Conservation (phyloP, 1,140 invertebrate species). For the Drosophila bocki region DNA sequence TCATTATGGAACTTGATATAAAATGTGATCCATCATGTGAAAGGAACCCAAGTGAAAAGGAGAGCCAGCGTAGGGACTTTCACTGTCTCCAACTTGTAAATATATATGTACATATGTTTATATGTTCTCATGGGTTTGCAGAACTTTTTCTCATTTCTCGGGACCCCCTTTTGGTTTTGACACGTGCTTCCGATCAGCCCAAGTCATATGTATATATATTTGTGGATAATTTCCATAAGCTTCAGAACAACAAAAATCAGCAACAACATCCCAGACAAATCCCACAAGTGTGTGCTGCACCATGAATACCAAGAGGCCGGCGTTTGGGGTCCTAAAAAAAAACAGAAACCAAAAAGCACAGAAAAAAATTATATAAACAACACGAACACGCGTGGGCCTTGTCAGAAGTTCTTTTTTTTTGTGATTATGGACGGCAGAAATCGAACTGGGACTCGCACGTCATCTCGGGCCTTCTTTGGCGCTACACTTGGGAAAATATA, state of each 20-base stretch:
- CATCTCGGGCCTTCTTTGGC: neutral
- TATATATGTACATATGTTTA: neutral
- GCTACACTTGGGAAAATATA: conserved; percentile 14
- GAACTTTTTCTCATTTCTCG: conserved; percentile 9
- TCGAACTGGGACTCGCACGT: neutral
- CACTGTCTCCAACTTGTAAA: conserved; percentile 21
- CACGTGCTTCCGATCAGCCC: conserved; percentile 79
- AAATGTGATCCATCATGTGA: conserved; percentile 70
- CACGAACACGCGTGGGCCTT: conserved; percentile 39
- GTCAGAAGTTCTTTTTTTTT: conserved; percentile 32
- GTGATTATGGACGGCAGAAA: conserved; percentile 28
- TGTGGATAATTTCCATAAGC: conserved; percentile 60
- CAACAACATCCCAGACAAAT: conserved; percentile 62
- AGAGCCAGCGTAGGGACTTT: conserved; percentile 33
- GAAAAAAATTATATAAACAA: neutral
- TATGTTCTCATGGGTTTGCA: conserved; percentile 3
- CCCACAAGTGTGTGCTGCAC: conserved; percentile 74
- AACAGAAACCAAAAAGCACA: neutral
- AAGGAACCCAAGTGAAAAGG: conserved; percentile 16
- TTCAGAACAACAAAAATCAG: conserved; percentile 14
- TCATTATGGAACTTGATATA: conserved; percentile 47
- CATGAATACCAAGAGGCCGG: conserved; percentile 63
- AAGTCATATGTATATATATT: neutral
- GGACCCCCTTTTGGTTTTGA: conserved; percentile 54
- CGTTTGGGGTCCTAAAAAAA: neutral